Conservation (phyloP, 2,888 invertebrate species). For the Caenorhabditis becei region DNA sequence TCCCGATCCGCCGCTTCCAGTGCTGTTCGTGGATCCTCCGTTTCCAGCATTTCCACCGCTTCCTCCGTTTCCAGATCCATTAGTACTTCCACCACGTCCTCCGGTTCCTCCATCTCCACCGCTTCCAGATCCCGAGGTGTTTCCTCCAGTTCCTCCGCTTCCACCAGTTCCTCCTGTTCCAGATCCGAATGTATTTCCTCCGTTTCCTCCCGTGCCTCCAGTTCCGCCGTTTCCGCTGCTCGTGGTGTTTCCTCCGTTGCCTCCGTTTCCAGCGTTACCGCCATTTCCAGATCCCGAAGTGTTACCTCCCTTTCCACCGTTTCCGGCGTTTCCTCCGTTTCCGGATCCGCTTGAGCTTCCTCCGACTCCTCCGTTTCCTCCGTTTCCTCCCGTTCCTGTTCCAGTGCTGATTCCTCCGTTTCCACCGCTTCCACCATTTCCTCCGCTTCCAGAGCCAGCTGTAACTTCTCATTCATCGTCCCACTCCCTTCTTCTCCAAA, state of each 20-base stretch:
- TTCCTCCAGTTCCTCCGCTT: slow-evolving; percentile 1
- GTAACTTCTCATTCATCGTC: background rate
- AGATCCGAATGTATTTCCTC: background rate
- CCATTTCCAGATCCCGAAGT: slow-evolving; percentile 8
- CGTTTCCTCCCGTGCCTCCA: background rate
- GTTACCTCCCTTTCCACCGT: slow-evolving; percentile 9
- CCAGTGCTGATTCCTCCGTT: slow-evolving; percentile 7
- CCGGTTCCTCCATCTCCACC: slow-evolving; percentile 4
- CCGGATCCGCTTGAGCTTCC: background rate
- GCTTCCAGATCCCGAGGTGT: background rate
- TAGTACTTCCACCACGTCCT: background rate
- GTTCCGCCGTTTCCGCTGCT: slow-evolving; percentile 1
- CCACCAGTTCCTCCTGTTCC: slow-evolving; percentile 4
- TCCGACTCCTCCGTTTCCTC: slow-evolving; percentile 1
- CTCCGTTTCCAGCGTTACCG: slow-evolving; percentile 6
- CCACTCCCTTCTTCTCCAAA: background rate
- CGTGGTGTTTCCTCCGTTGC: slow-evolving; percentile 1
- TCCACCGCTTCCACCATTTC: slow-evolving; percentile 2
- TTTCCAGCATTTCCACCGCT: slow-evolving; percentile 6
- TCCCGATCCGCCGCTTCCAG: background rate
- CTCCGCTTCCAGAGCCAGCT: background rate
- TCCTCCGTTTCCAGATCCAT: slow-evolving; percentile 9
- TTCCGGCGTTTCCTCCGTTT: slow-evolving; percentile 8
- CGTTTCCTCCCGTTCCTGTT: slow-evolving; percentile 8
- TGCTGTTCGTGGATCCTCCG: slow-evolving; percentile 1